Percentiles rank a stretch among this genome's conserved stretches.
Conservation (phyloP, 2,113 vertebrate genomes). For the Oncorhynchus tshawytscha region DNA sequence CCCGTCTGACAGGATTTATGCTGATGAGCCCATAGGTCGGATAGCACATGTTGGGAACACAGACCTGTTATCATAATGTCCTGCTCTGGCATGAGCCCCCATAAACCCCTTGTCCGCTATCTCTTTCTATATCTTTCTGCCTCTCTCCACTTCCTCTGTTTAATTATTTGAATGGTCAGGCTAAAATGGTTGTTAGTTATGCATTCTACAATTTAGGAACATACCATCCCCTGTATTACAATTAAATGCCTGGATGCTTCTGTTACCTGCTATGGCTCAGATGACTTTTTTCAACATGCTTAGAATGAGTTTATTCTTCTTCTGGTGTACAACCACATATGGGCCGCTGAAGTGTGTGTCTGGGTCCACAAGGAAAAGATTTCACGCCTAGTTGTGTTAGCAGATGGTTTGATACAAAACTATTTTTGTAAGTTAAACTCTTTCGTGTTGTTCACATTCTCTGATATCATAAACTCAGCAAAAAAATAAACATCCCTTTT, state of each 20-base stretch:
- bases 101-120: background rate
- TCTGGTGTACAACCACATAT: conserved; percentile 13
- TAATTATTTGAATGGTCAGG: conserved; percentile 39
- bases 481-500: too few species aligned
- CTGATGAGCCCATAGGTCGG: conserved; percentile 56
- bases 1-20: conserved; percentile 38
- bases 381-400: conserved; percentile 8
- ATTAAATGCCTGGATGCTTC: conserved; percentile 10
- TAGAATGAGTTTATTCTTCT: background rate
- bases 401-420: conserved; percentile 52
- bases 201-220: conserved; percentile 42
- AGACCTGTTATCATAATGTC: conserved; percentile 22
- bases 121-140: conserved; percentile 8
- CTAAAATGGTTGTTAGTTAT: conserved; percentile 31
- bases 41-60: conserved; percentile 20
- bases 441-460: conserved; percentile 26
- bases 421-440: background rate
- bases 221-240: conserved; percentile 18
- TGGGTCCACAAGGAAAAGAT: background rate
- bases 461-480: conserved; percentile 32
- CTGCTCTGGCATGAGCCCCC: background rate
- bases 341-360: background rate
- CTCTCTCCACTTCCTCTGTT: conserved; percentile 8
- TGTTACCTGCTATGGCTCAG: conserved; percentile 12
- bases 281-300: background rate